These are phyloP conservation scores for Oceanodroma leucorhoa DNA, from an alignment of 2,797 vertebrate genomes.

Conservation along the genomic window DNA sequence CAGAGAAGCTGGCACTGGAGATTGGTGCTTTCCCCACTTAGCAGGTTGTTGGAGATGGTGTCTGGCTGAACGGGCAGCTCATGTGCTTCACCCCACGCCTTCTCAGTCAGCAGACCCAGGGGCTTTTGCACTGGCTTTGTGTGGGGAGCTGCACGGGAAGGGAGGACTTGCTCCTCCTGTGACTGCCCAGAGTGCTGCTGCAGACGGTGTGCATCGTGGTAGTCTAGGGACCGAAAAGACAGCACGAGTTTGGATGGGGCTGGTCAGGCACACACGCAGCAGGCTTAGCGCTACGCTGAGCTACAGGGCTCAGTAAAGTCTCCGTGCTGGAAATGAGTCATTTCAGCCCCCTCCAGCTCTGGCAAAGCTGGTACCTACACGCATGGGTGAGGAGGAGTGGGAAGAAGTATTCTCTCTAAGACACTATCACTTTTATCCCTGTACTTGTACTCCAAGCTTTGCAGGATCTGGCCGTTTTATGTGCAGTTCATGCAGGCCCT, in stretches of 20 bases:
- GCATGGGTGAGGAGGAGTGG: not conserved
- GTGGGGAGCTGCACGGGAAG: not conserved
- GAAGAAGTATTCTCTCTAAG: not conserved
- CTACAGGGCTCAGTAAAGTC: not conserved
- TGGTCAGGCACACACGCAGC: not conserved
- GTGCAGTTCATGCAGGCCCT: not conserved
- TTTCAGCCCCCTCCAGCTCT: not conserved
- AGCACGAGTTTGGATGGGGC: not conserved
- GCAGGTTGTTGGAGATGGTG: not conserved
- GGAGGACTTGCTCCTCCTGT: fast-evolving
- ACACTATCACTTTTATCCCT: not conserved
- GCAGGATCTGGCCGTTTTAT: not conserved
- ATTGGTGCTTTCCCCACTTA: not conserved
- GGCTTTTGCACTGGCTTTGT: not conserved
- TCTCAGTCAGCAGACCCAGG: not conserved
- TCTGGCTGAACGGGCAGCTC: not conserved
- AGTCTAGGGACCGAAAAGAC: not conserved
- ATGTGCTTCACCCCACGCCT: not conserved
- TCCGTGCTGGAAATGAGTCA: fast-evolving
- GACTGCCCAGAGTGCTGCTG: not conserved
- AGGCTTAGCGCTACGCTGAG: not conserved
- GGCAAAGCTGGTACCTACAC: not conserved
- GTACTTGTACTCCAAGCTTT: not conserved
- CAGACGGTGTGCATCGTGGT: not conserved
- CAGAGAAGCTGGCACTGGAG: not conserved